Percentiles rank a stretch among this genome's conserved stretches.
Conservation (phyloP, 2,888 invertebrate species). For the Agrochola lychnidis region DNA sequence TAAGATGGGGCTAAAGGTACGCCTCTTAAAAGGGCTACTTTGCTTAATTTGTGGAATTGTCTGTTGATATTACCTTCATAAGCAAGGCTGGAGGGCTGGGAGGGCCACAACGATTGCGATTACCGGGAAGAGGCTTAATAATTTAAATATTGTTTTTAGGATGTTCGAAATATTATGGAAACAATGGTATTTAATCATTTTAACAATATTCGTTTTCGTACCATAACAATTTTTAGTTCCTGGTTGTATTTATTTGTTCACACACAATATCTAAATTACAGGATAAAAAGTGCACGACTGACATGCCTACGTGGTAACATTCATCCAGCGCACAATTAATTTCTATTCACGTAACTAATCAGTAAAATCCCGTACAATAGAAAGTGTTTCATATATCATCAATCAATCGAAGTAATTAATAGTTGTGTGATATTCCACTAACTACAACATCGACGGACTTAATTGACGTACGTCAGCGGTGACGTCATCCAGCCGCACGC, state of each 20-base stretch:
- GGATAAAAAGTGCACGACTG: not conserved
- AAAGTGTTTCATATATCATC: not conserved
- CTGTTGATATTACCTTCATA: slow-evolving; percentile 45
- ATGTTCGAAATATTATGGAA: slow-evolving; percentile 8
- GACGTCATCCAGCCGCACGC: not conserved
- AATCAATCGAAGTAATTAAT: not conserved
- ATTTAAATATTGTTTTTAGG: slow-evolving; percentile 36
- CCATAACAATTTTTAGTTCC: not conserved
- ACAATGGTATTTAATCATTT: not conserved
- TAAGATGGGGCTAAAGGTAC: slow-evolving; percentile 22
- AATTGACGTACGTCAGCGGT: not conserved
- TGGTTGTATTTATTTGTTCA: not conserved
- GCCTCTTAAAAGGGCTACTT: slow-evolving; percentile 43
- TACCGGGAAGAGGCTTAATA: slow-evolving; percentile 25
- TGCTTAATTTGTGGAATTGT: slow-evolving; percentile 58
- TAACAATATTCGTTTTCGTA: not conserved
- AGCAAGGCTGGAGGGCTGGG: slow-evolving; percentile 11
- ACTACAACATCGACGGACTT: not conserved
- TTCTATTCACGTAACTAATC: not conserved
- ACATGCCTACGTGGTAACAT: not conserved
- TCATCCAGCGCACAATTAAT: not conserved
- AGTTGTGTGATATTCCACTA: not conserved
- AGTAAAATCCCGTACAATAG: not conserved
- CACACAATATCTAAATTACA: no score
- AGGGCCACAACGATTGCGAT: slow-evolving; percentile 5